A percentile compares a stretch with the other conserved stretches of the same genome.
These are phyloP conservation scores for Schizaphis graminum DNA, from an alignment of 2,888 invertebrate genomes.

Conservation along the genomic window DNA sequence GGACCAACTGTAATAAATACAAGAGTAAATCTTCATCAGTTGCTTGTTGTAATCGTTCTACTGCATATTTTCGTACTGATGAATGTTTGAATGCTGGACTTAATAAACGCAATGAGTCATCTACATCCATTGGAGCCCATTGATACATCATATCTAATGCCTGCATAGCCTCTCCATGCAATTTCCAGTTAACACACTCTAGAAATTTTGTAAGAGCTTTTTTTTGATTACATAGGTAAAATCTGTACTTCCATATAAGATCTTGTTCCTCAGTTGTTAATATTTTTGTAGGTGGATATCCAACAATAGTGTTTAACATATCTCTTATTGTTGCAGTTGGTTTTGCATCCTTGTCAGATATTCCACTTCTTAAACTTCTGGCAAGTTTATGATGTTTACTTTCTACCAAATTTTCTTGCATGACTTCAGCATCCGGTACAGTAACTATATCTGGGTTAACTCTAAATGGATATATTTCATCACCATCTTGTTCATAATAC, in stretches of 20 bases:
- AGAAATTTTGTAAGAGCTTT: slow-evolving; percentile 97
- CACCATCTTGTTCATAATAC: slow-evolving; percentile 94
- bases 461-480: slow-evolving; percentile 85
- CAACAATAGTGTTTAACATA: slow-evolving; percentile 86
- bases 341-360: slow-evolving; percentile 92
- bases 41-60: slow-evolving; percentile 90
- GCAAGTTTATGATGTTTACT: slow-evolving; percentile 96
- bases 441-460: slow-evolving; percentile 86
- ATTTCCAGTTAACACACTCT: slow-evolving; percentile 97
- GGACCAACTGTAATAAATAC: slow-evolving; percentile 95
- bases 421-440: slow-evolving; percentile 87
- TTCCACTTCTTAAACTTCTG: slow-evolving; percentile 89
- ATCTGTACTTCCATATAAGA: slow-evolving; percentile 96
- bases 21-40: slow-evolving; percentile 94
- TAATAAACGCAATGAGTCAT: slow-evolving; percentile 95
- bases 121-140: slow-evolving; percentile 98
- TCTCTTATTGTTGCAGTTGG: slow-evolving; percentile 92
- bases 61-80: slow-evolving; percentile 92
- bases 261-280: slow-evolving; percentile 94
- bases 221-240: slow-evolving; percentile 91
- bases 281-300: slow-evolving; percentile 88
- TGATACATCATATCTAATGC: slow-evolving; percentile 89
- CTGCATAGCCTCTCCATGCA: slow-evolving; percentile 87
- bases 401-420: slow-evolving; percentile 95
- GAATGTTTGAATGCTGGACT: slow-evolving; percentile 91